Base-by-base conservation (phyloP, 2,888 invertebrate species). In the Synanthedon myopaeformis region DNA sequence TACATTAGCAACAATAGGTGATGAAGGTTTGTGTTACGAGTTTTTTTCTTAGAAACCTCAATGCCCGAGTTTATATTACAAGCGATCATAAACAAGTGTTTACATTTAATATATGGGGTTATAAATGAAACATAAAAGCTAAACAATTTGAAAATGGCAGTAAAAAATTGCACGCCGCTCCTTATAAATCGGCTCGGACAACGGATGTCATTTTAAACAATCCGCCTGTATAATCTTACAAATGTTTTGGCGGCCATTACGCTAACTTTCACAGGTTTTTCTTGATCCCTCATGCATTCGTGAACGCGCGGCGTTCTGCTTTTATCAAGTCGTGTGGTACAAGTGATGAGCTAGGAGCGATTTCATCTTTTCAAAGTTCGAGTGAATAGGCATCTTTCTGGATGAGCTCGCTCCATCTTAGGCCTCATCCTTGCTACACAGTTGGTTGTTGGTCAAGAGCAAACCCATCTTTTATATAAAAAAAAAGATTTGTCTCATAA, bases 191-290 rank as follows among this genome's bases (percentile, higher is more conserved):
- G 56, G 45, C 54, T 48, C 53, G 52, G 59, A 55, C 59, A 53
- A 57, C 55, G 62, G 58, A 70, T 60, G 57, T 57, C 66, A 65
- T 64, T 64, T 65, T 65, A 69, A 74, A 64, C 65, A 65, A 72
- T 73, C 65, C 70, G 49, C 58, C 66, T 65, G 80, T 78, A 81
- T 82, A 82, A 82, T 79, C 68, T 69, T 74, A 82, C 82, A 82
- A 81, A 82, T 82, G 82, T 82, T 51, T 75, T 70, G 65, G 66
- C 62, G 66, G 69, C 79, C 76, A 82, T 82, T 82, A 82, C 81
- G 74, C 60, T 61, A 54, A 58, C 63, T 73, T 82, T 82, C 82
- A 80, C 82, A 75, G 76, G 75, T 82, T 82, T 82, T 82, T 82
- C 75, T 70, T 62, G 61, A 66, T 60, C 62, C 62, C 74, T 76